Base-by-base conservation (phyloP, 30 jellyfish, hydroid and myxozoan genomes). In the Sanderia malayensis region DNA sequence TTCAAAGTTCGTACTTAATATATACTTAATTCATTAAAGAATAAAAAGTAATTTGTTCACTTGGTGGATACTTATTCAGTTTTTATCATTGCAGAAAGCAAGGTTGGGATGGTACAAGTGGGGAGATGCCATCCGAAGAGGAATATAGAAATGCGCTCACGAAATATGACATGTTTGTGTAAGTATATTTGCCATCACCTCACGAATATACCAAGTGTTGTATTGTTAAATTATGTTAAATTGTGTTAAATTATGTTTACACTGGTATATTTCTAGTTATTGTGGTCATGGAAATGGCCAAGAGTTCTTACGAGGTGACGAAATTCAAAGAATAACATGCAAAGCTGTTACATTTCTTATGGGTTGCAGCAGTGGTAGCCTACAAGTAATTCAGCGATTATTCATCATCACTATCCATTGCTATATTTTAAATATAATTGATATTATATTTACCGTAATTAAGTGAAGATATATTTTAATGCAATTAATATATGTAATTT, bases 221-320 rank as follows among this genome's bases (percentile, higher is more conserved):
- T n/a, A n/a, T n/a, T n/a, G n/a, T n/a, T n/a, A n/a, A n/a, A n/a
- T n/a, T n/a, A n/a, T n/a, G n/a, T n/a, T n/a, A n/a, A n/a, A n/a
- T n/a, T n/a, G n/a, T n/a, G n/a, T n/a, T n/a, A n/a, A n/a, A n/a
- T n/a, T n/a, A n/a, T n/a, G n/a, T n/a, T n/a, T n/a, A n/a, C n/a
- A n/a, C n/a, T 4, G 41, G 23, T 68, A 7, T 21, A 30, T 70
- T 64, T 46, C 4, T 52, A 92, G 98, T 3, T 93, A 93, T 73
- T 93, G 99, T 71, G 99, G 99, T 8, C 99, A 93, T 68, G 99
- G 99, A 11, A 85, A 81, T 72, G 99, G 99, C 0, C 65, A 80
- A 23, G 94, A 86, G 58, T 93, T 71, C 76, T 77, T 93, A 27
- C 83, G 89, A 15, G 88, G 95, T 22, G 95, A 86, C 65, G 86